phyloP scores from a whole-genome alignment of 2,797 vertebrate genomes.

The Sarcoramphus papa region DNA sequence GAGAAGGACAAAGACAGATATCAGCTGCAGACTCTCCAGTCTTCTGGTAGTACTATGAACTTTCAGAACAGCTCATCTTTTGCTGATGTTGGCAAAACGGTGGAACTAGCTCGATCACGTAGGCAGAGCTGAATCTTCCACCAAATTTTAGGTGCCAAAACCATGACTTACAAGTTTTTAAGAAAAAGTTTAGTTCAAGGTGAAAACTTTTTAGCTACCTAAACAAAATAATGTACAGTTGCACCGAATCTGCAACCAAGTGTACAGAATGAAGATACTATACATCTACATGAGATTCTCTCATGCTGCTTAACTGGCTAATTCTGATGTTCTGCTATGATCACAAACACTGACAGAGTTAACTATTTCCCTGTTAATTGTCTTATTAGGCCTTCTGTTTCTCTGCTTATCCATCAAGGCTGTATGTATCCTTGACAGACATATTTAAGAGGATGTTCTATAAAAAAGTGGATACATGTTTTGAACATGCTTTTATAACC shows the following conservation, averaged over 20 bases:
- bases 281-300: background rate
- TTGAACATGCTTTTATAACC: conserved; percentile 21
- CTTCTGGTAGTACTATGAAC: background rate
- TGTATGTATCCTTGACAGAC: background rate
- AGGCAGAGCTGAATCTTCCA: background rate
- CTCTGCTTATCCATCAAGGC: background rate
- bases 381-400: conserved; percentile 9
- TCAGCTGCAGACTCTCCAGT: background rate
- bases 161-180: background rate
- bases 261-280: background rate
- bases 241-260: background rate
- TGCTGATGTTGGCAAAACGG: background rate
- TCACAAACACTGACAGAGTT: background rate
- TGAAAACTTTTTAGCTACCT: background rate
- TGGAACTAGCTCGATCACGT: background rate
- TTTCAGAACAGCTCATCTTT: background rate
- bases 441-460: background rate
- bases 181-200: background rate
- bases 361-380: conserved; percentile 4
- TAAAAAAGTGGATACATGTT: background rate
- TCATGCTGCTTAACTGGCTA: background rate
- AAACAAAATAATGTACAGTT: background rate
- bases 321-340: background rate
- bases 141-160: background rate
- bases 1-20: conserved; percentile 38